A percentile compares a stretch with the other conserved stretches of the same genome.
Conservation (phyloP, 2,888 invertebrate genomes). For the Prosapia bicincta region DNA sequence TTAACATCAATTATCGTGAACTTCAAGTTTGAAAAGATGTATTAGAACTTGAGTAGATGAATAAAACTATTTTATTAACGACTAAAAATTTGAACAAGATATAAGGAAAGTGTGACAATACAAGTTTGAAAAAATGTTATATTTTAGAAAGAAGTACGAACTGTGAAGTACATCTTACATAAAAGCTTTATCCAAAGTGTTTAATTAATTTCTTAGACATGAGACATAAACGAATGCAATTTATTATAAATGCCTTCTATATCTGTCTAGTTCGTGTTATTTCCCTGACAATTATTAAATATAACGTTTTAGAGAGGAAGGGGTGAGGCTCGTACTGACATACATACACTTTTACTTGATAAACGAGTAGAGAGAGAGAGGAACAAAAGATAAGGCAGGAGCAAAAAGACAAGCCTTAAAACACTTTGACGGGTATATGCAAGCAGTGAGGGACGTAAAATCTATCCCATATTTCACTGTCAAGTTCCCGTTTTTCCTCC, state of each 20-base stretch:
- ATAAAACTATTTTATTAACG: no score
- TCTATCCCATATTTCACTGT: constrained; percentile 33
- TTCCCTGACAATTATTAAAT: constrained; percentile 26
- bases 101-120: no score
- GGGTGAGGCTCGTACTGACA: constrained; percentile 27
- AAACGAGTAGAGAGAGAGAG: constrained; percentile 17
- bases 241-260: background rate
- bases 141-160: no score
- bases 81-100: no score
- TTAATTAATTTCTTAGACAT: no score
- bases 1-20: no score
- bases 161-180: no score
- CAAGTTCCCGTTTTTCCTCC: constrained; percentile 24
- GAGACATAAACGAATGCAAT: background rate
- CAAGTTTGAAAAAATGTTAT: no score
- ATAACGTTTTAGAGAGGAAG: constrained; percentile 1
- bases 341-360: constrained; percentile 22
- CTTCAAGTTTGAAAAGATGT: no score
- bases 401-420: constrained; percentile 29
- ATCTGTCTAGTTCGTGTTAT: background rate
- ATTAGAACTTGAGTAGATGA: no score
- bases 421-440: constrained; percentile 28
- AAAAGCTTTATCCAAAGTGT: no score
- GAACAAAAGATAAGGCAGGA: constrained; percentile 24
- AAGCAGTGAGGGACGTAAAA: constrained; percentile 23